Percentiles rank a stretch among this genome's conserved stretches.
Evolutionary conservation across 2,888 invertebrate species (phyloP).

Genomic region (Colostygia pectinataria): DNA sequence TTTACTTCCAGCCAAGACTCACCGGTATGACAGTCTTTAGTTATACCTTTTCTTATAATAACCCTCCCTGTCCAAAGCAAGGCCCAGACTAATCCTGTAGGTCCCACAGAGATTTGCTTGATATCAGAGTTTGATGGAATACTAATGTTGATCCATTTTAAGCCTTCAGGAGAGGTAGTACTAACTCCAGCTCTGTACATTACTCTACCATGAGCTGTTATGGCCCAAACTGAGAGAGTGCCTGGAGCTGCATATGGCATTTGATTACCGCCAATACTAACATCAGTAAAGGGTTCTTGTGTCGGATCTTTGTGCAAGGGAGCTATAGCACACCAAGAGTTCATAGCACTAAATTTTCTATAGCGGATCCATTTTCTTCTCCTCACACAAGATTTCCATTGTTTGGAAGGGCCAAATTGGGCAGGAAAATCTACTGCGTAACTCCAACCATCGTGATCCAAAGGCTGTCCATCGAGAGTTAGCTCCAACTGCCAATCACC

Average conservation of each 20-base stretch:
- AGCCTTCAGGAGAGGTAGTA: constrained; percentile 92
- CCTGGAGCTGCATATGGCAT: constrained; percentile 90
- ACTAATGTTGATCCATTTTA: constrained; percentile 91
- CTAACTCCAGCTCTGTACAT: constrained; percentile 94
- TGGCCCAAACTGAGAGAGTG: constrained; percentile 94
- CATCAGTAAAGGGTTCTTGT: constrained; percentile 96
- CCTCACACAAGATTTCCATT: constrained; percentile 95
- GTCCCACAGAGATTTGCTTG: constrained; percentile 92
- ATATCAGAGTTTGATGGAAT: constrained; percentile 91
- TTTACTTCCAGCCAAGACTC: constrained; percentile 91
- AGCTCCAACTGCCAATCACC: constrained; percentile 95
- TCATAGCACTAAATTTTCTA: constrained; percentile 93
- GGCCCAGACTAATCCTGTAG: constrained; percentile 94
- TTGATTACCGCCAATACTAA: constrained; percentile 92
- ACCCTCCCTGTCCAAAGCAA: constrained; percentile 92
- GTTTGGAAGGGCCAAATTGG: constrained; percentile 89
- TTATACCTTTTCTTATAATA: constrained; percentile 92
- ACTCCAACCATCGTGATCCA: constrained; percentile 96
- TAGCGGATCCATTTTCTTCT: constrained; percentile 95
- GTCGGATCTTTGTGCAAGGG: constrained; percentile 95
- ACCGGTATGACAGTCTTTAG: constrained; percentile 88
- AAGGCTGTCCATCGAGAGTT: constrained; percentile 91
- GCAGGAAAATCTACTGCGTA: constrained; percentile 96
- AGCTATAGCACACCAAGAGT: constrained; percentile 96
- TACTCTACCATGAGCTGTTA: constrained; percentile 95